Conservation (phyloP, 2,797 vertebrate species). For the Eulemur coronatus region DNA sequence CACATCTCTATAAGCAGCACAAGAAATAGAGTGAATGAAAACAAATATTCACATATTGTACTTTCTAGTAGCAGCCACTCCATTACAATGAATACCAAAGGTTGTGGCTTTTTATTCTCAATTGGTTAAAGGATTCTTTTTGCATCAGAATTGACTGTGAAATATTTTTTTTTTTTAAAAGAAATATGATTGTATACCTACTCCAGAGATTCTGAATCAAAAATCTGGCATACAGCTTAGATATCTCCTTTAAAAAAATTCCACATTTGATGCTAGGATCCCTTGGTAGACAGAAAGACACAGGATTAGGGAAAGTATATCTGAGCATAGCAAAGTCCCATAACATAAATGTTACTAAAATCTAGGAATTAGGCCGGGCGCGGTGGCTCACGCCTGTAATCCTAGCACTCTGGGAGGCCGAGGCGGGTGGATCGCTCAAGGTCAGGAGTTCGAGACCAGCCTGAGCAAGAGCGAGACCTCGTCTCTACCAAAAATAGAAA, state of each 20-base stretch:
- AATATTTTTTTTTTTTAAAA: not conserved
- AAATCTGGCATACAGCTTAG: not conserved
- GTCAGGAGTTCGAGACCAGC: too few species aligned
- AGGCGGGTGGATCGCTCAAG: too few species aligned
- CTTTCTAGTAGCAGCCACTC: not conserved
- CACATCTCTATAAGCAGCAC: not conserved
- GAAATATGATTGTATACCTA: not conserved
- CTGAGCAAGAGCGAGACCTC: too few species aligned
- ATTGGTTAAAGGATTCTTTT: not conserved
- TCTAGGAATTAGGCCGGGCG: not conserved
- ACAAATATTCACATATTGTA: not conserved
- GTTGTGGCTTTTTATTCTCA: not conserved
- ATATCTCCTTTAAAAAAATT: not conserved
- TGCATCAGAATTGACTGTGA: not conserved
- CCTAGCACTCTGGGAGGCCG: too few species aligned
- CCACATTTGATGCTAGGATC: not conserved
- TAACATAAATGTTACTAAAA: not conserved
- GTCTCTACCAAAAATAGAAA: too few species aligned
- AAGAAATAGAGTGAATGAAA: not conserved
- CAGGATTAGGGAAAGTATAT: not conserved
- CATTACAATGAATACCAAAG: not conserved
- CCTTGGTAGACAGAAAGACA: not conserved
- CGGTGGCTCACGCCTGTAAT: too few species aligned
- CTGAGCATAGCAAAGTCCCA: not conserved
- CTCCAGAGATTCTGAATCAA: slow-evolving; percentile 1